Percentiles rank a stretch among this genome's conserved stretches.
These are phyloP conservation scores for Cenopis cana DNA, from an alignment of 2,888 invertebrate genomes.

Conservation along the genomic window DNA sequence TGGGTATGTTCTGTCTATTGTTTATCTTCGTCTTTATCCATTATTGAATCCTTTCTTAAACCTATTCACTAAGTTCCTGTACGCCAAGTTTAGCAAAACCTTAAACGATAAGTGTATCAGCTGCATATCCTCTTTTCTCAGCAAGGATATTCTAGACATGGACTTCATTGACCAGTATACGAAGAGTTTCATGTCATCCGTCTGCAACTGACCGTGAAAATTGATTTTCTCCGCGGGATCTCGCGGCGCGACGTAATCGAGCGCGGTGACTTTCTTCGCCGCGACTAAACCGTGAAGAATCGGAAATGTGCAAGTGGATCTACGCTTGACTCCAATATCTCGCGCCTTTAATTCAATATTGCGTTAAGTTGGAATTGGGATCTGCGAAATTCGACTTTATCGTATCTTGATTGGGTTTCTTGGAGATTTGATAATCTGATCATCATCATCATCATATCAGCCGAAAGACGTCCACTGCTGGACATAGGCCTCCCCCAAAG, in stretches of 20 bases:
- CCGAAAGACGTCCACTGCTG: no score
- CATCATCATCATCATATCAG: no score
- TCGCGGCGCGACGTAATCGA: conserved; percentile 26
- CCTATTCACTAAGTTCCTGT: background rate
- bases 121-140: no score
- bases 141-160: no score
- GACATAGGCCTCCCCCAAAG: no score
- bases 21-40: background rate
- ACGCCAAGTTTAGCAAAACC: background rate
- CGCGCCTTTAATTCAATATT: background rate
- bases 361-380: background rate
- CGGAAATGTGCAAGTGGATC: conserved; percentile 48
- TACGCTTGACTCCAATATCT: conserved; percentile 27
- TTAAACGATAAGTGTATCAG: background rate
- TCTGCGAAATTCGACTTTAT: background rate
- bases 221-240: conserved; percentile 62
- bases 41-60: background rate
- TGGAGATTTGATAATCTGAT: background rate
- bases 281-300: conserved; percentile 53
- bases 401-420: background rate
- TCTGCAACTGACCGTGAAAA: conserved; percentile 65
- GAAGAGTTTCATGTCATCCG: conserved; percentile 19
- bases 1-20: background rate
- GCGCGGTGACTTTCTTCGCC: conserved; percentile 58
- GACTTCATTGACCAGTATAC: background rate